Evolutionary conservation across 2,888 invertebrate species (phyloP).

Genomic region (Saturnia pavonia): DNA sequence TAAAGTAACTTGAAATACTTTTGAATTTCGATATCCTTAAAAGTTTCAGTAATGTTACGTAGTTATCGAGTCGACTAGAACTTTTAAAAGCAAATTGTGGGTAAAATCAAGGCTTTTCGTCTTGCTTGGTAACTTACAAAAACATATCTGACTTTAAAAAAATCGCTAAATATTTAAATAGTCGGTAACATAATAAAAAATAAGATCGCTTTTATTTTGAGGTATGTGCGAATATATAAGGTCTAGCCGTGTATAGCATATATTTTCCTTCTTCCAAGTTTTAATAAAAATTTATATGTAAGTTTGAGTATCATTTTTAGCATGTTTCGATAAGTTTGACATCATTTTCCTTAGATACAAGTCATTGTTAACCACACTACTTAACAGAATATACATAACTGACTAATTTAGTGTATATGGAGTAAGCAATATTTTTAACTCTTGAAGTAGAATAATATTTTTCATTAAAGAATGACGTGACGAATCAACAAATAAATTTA

Average conservation of each 20-base stretch:
- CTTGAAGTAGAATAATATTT: too few species aligned
- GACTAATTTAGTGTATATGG: neutral
- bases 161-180: too few species aligned
- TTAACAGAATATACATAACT: neutral
- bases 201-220: too few species aligned
- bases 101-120: slow-evolving; percentile 32
- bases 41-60: slow-evolving; percentile 41
- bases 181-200: neutral
- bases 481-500: too few species aligned
- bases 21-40: slow-evolving; percentile 39
- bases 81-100: slow-evolving; percentile 36
- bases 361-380: neutral
- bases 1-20: slow-evolving; percentile 7
- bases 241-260: neutral
- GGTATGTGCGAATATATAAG: too few species aligned
- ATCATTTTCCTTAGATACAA: neutral
- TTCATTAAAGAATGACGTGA: too few species aligned
- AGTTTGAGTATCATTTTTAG: neutral
- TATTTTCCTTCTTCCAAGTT: neutral
- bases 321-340: neutral
- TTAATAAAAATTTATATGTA: neutral
- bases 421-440: too few species aligned
- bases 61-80: slow-evolving; percentile 37
- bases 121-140: too few species aligned
- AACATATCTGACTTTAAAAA: too few species aligned